Percentiles rank a stretch among this genome's conserved stretches.
These are phyloP conservation scores for Limulus polyphemus DNA, from an alignment of 2,888 invertebrate species.

Conservation along the genomic window DNA sequence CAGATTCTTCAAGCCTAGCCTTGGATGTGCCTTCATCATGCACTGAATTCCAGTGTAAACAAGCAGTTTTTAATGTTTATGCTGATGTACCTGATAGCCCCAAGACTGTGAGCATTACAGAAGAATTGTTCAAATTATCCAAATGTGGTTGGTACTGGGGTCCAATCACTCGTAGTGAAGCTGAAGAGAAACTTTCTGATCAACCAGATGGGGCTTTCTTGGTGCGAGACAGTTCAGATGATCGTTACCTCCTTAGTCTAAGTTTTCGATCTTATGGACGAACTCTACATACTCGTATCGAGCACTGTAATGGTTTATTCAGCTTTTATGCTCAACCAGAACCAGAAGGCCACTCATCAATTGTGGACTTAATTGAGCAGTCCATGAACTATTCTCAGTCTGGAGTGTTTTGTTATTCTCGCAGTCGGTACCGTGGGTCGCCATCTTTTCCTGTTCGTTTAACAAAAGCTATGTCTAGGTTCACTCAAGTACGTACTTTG, in stretches of 20 bases:
- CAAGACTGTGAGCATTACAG: constrained; percentile 34
- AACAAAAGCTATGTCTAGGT: constrained; percentile 59
- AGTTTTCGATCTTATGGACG: constrained; percentile 55
- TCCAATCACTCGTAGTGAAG: constrained; percentile 55
- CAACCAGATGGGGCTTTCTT: constrained; percentile 63
- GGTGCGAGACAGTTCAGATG: constrained; percentile 62
- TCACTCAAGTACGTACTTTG: constrained; percentile 52
- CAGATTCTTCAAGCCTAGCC: no score
- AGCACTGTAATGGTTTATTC: constrained; percentile 54
- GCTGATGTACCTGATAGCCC: no score
- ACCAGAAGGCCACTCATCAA: constrained; percentile 46
- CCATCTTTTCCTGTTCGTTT: constrained; percentile 60
- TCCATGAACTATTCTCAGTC: constrained; percentile 57
- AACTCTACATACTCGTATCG: constrained; percentile 60
- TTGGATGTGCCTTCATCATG: no score
- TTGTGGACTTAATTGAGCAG: constrained; percentile 58
- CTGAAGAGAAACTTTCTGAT: constrained; percentile 53
- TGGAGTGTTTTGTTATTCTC: constrained; percentile 58
- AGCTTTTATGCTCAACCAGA: constrained; percentile 41
- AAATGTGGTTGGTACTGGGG: constrained; percentile 68
- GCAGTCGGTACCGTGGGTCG: constrained; percentile 50
- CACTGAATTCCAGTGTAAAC: no score
- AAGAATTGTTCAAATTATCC: constrained; percentile 39
- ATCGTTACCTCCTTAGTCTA: constrained; percentile 54
- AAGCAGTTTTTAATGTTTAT: no score